Conservation (phyloP, 2,888 invertebrate genomes). For the Tetranychus piercei region DNA sequence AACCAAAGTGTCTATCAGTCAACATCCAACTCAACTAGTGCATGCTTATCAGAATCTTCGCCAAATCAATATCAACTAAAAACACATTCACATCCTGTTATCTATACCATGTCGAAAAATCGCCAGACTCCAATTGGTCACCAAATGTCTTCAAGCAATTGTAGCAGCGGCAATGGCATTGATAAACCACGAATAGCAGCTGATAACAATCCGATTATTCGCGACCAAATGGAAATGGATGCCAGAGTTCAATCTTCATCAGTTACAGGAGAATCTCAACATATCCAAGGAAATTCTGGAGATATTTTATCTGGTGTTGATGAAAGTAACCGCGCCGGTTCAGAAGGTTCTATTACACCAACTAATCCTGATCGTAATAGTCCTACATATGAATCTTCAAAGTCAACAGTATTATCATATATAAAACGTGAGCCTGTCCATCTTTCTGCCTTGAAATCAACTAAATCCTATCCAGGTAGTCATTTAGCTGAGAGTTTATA, state of each 20-base stretch:
- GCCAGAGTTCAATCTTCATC: background rate
- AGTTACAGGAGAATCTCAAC: background rate
- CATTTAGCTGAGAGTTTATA: slow-evolving; percentile 1
- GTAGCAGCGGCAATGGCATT: too few species aligned
- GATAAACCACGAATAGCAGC: too few species aligned
- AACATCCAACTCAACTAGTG: too few species aligned
- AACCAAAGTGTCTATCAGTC: too few species aligned
- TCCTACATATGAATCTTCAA: slow-evolving; percentile 4
- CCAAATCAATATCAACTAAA: too few species aligned
- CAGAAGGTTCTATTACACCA: slow-evolving; percentile 21
- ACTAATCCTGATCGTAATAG: slow-evolving; percentile 16
- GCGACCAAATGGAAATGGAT: too few species aligned
- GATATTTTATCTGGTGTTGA: background rate
- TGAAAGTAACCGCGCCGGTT: slow-evolving; percentile 8
- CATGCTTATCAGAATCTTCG: too few species aligned
- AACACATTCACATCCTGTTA: too few species aligned
- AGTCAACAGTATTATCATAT: background rate
- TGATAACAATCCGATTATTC: too few species aligned
- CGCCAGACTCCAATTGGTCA: too few species aligned
- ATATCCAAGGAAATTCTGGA: background rate
- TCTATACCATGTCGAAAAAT: too few species aligned
- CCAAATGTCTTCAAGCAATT: too few species aligned
- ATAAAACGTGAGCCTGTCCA: background rate
- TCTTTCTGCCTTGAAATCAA: background rate
- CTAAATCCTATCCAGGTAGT: background rate